phyloP scores from a whole-genome alignment of 2,113 vertebrate species.

The Boleophthalmus pectinirostris region DNA sequence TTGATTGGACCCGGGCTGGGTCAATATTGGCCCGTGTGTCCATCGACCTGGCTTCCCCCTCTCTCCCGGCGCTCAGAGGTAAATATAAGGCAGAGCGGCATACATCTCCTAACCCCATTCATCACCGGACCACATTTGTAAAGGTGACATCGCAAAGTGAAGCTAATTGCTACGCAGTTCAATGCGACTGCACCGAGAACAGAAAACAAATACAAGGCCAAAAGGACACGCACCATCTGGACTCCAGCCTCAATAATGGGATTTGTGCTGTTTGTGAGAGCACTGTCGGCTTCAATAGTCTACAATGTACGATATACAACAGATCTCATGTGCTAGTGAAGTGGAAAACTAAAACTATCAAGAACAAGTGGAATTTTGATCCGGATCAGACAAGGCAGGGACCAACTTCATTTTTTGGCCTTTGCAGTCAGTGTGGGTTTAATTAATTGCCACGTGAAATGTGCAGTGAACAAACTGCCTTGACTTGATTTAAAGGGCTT shows the following conservation, averaged over 20 bases:
- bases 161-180: neutral
- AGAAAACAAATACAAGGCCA: slow-evolving; percentile 13
- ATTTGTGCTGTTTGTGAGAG: neutral
- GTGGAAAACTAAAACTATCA: neutral
- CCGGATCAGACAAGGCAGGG: neutral
- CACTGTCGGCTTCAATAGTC: neutral
- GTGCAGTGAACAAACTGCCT: too few species aligned
- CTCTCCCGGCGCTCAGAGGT: neutral
- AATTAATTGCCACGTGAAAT: too few species aligned
- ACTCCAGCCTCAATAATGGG: neutral
- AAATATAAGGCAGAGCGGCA: neutral
- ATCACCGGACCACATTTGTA: slow-evolving; percentile 9
- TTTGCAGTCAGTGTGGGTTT: too few species aligned
- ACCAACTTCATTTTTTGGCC: too few species aligned
- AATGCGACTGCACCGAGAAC: neutral
- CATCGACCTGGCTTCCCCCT: slow-evolving; percentile 4
- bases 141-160: neutral
- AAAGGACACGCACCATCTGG: neutral
- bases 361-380: neutral
- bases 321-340: neutral
- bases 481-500: too few species aligned
- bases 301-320: neutral
- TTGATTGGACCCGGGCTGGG: slow-evolving; percentile 14
- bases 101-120: neutral
- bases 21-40: slow-evolving; percentile 6